These are phyloP conservation scores for Drosophila leonis DNA, from an alignment of 2,888 invertebrate genomes.

Conservation along the genomic window DNA sequence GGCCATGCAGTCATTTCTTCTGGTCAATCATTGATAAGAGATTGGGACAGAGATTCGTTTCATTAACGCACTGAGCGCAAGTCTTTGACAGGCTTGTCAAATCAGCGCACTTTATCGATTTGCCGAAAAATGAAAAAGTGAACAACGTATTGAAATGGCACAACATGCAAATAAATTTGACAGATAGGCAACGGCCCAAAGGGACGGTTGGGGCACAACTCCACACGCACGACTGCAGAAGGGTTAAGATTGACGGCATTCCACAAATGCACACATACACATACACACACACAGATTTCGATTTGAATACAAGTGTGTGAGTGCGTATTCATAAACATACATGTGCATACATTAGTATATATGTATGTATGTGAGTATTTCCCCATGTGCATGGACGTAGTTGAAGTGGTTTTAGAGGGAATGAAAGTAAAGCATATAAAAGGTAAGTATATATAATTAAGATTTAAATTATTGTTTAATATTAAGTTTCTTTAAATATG, in stretches of 20 bases:
- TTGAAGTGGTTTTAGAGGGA: not conserved
- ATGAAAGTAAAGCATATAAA: not conserved
- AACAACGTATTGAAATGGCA: slow-evolving; percentile 57
- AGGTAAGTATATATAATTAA: not conserved
- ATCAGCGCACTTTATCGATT: slow-evolving; percentile 72
- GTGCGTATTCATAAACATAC: slow-evolving; percentile 21
- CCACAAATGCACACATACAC: slow-evolving; percentile 35
- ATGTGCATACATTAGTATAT: not conserved
- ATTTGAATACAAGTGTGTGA: slow-evolving; percentile 45
- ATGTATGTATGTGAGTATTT: slow-evolving; percentile 2
- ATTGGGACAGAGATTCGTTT: slow-evolving; percentile 31
- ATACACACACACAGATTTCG: slow-evolving; percentile 57
- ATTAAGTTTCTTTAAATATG: no score
- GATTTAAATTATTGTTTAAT: not conserved
- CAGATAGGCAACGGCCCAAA: slow-evolving; percentile 37
- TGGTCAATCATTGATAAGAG: slow-evolving; percentile 58
- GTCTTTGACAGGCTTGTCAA: slow-evolving; percentile 13
- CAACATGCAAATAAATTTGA: slow-evolving; percentile 67
- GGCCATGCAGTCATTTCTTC: slow-evolving; percentile 18
- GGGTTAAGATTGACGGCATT: slow-evolving; percentile 75
- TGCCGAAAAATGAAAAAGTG: slow-evolving; percentile 36
- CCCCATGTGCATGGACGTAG: not conserved
- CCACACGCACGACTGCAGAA: slow-evolving; percentile 64
- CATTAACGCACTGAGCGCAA: slow-evolving; percentile 47
- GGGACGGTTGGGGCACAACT: slow-evolving; percentile 10